phyloP scores from a whole-genome alignment of 2,113 vertebrate species.

The Urocitellus parryii region DNA sequence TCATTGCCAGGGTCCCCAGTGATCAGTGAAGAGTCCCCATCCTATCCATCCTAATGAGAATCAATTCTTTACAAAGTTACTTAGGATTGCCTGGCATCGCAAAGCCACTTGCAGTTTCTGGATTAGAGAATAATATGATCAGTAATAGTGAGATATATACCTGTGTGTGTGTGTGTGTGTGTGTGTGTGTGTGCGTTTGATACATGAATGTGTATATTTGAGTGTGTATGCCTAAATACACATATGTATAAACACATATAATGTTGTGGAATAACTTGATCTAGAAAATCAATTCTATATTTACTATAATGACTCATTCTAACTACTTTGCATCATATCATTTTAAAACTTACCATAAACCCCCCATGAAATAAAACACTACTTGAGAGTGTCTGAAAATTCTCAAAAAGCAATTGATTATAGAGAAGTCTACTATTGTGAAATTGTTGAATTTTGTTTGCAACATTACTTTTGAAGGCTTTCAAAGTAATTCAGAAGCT shows the following conservation, averaged over 20 bases:
- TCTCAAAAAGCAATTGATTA: not conserved
- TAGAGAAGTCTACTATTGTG: not conserved
- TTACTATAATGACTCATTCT: not conserved
- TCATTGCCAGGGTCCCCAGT: not conserved
- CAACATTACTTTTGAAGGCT: not conserved
- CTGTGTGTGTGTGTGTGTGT: not conserved
- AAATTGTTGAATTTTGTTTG: not conserved
- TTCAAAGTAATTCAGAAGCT: not conserved
- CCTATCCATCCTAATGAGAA: not conserved
- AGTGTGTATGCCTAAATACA: not conserved
- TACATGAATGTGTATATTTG: no score
- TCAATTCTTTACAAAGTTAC: not conserved
- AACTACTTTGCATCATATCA: not conserved
- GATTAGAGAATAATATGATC: not conserved
- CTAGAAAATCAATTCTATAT: not conserved
- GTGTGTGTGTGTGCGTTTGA: no score
- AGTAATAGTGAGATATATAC: not conserved
- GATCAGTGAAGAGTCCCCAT: not conserved
- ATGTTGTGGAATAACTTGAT: not conserved
- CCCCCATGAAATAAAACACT: not conserved
- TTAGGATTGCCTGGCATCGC: not conserved
- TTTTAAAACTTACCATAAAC: slow-evolving; percentile 6
- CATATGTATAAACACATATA: not conserved
- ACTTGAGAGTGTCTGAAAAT: not conserved
- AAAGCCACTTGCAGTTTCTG: not conserved